These are phyloP conservation scores for Patella depressa DNA, from an alignment of 2,888 invertebrate genomes.

Conservation along the genomic window DNA sequence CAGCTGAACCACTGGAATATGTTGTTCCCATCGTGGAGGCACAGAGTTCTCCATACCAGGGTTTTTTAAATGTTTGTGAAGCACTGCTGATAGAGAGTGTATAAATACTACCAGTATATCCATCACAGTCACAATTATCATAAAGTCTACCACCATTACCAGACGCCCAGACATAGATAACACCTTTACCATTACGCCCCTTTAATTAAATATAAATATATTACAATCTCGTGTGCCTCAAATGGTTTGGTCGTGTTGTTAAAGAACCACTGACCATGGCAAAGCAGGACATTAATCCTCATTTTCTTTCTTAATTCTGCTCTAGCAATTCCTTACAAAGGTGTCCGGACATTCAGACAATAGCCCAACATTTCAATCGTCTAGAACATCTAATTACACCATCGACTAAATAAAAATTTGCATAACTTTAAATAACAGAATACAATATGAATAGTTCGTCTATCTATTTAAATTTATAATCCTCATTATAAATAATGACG, in stretches of 20 bases:
- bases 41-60: slow-evolving; percentile 93
- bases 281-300: not conserved
- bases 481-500: too few species aligned
- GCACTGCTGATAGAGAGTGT: slow-evolving; percentile 91
- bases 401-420: too few species aligned
- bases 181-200: slow-evolving; percentile 84
- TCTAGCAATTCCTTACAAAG: too few species aligned
- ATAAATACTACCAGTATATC: slow-evolving; percentile 86
- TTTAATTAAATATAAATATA: slow-evolving; percentile 46
- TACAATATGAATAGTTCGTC: too few species aligned
- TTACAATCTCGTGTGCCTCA: not conserved
- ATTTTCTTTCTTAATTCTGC: too few species aligned
- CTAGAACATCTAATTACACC: too few species aligned
- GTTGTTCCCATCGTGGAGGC: slow-evolving; percentile 89
- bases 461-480: too few species aligned
- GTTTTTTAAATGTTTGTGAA: slow-evolving; percentile 80
- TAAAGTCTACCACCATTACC: slow-evolving; percentile 88
- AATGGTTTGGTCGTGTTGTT: not conserved
- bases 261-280: not conserved
- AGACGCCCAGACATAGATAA: slow-evolving; percentile 92
- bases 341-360: too few species aligned
- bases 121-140: slow-evolving; percentile 94
- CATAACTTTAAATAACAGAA: too few species aligned
- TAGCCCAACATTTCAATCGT: too few species aligned
- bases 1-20: slow-evolving; percentile 88